Evolutionary conservation across 2,113 vertebrate genomes (phyloP).

Genomic region (Ancistrus triradiatus): DNA sequence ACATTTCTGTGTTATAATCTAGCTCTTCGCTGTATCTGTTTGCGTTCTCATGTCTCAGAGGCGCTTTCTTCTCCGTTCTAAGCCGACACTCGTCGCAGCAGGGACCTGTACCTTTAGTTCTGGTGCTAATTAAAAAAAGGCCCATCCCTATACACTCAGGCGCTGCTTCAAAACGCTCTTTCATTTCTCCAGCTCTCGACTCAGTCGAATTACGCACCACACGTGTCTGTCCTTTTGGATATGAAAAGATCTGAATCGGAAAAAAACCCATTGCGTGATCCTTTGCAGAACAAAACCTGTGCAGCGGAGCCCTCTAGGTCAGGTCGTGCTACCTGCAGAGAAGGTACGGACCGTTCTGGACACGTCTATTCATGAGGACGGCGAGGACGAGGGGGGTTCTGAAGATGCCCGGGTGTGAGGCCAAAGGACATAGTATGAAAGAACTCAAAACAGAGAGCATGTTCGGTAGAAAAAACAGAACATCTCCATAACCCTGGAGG

Average conservation of each 20-base stretch:
- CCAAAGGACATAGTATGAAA: slow-evolving; percentile 4
- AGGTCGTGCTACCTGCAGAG: neutral
- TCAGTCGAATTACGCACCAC: neutral
- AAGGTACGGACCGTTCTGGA: neutral
- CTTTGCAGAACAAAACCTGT: neutral
- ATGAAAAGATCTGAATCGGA: neutral
- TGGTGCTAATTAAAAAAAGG: slow-evolving; percentile 26
- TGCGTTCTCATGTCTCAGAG: neutral
- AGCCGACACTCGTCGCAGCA: neutral
- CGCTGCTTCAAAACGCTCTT: slow-evolving; percentile 6
- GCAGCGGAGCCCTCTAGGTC: slow-evolving; percentile 1
- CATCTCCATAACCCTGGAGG: neutral
- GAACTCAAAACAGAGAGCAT: neutral
- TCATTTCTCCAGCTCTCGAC: neutral
- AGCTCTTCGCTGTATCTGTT: no score
- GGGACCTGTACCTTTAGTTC: neutral
- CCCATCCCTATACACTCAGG: slow-evolving; percentile 8
- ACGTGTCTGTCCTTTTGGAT: neutral
- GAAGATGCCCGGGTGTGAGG: slow-evolving; percentile 17
- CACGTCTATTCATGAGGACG: slow-evolving; percentile 5
- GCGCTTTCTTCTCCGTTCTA: neutral
- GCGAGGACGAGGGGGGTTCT: neutral
- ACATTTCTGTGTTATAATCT: neutral
- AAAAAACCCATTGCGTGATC: no score
- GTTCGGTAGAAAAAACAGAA: neutral